Evolutionary conservation across 2,113 vertebrate species (phyloP).

Genomic region (Semnornis frantzii): DNA sequence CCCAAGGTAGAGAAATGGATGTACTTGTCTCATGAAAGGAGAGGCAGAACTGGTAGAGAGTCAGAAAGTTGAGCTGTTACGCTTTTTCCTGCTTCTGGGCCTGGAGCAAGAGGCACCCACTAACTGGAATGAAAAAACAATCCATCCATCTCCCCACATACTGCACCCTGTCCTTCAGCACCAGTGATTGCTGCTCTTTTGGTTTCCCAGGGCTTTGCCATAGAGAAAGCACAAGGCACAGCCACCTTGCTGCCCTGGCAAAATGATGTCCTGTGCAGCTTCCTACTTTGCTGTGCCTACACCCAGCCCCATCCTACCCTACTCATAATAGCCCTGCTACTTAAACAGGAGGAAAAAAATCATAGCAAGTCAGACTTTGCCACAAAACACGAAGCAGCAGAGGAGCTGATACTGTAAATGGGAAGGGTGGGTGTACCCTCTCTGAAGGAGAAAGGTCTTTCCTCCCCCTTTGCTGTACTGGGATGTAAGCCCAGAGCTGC

Average conservation of each 20-base stretch:
- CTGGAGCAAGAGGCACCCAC: not conserved
- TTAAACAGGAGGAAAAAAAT: not conserved
- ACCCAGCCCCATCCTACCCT: not conserved
- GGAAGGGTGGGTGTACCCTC: not conserved
- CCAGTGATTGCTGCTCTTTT: not conserved
- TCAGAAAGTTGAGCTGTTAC: not conserved
- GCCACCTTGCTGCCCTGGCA: not conserved
- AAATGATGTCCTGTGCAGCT: not conserved
- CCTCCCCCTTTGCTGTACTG: not conserved
- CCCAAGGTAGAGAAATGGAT: not conserved
- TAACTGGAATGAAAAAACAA: not conserved
- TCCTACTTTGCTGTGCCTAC: not conserved
- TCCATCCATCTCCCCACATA: not conserved
- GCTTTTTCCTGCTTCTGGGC: not conserved
- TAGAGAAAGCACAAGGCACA: not conserved
- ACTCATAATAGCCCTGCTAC: not conserved
- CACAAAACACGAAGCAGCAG: not conserved
- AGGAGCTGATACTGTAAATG: not conserved
- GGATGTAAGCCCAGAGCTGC: not conserved
- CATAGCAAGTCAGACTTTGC: not conserved
- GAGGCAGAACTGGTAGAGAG: not conserved
- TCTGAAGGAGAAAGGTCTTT: constrained; percentile 15
- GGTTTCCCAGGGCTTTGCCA: not conserved
- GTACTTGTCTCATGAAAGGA: not conserved
- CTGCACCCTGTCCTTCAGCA: not conserved